Base-by-base conservation (phyloP, 2,113 vertebrate species). In the Ictalurus punctatus region DNA sequence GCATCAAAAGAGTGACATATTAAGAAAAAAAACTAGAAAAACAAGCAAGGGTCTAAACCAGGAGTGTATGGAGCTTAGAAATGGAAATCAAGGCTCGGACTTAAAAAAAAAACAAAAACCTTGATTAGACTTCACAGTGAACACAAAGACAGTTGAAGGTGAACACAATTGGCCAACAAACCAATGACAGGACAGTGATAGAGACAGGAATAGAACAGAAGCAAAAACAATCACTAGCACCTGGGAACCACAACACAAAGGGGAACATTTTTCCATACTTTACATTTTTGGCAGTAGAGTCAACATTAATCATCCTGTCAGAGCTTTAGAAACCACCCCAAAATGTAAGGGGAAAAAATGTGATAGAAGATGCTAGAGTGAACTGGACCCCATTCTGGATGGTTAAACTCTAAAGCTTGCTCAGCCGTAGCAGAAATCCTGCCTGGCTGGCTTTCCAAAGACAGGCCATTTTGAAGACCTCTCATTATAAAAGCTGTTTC, bases 401-500 rank as follows among this genome's bases (percentile, higher is more conserved):
- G 69, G 19, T 90, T 86, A 95, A 93, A 95, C 94, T 91, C 91
- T 76, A 80, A 83, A 34, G 90, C 92, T 94, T 94, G 92, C 94
- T 93, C 84, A 88, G 85, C 61, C 85, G 83, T 44, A 25, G 87
- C 67, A 88, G 91, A 90, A 90, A 84, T 88, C 88, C 83, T 71
- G 90, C 34, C 92, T 92, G 94, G 94, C 92, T 84, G 87, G 92
- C 90, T 94, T 94, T 92, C 93, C 93, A 92, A 94, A 93, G 93
- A 94, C 94, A 93, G 93, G 82, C 91, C 90, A 27, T 88, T 94
- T 93, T 92, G 89, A 89, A 92, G 91, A 92, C 83, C 86, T 91
- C 95, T 95, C 94, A 96, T 96, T 96, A 96, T 92, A 92, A 93
- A 92, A 92, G 90, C 90, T 87, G 92, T 91, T 93, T 90, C 71